These are phyloP conservation scores for Phaonia tiefii DNA, from an alignment of 2,888 invertebrate genomes.

Conservation along the genomic window DNA sequence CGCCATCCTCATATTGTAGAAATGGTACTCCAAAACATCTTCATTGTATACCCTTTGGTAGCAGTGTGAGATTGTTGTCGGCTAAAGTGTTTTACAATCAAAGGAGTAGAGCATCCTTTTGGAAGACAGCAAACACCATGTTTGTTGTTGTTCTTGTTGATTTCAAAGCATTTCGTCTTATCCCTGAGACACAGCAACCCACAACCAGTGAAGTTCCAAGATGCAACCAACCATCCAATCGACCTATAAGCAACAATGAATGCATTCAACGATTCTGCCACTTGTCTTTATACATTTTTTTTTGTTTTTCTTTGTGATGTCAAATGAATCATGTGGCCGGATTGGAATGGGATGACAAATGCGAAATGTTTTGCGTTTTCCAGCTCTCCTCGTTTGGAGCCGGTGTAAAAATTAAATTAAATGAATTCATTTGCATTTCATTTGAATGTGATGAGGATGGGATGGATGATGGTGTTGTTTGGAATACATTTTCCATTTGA, in stretches of 20 bases:
- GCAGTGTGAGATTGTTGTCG: too few relatives aligned
- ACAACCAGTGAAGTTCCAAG: too few relatives aligned
- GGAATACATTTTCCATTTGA: background rate
- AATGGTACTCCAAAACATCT: too few relatives aligned
- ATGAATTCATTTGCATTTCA: conserved; percentile 62
- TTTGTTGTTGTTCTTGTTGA: background rate
- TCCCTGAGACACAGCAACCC: background rate
- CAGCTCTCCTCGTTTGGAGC: background rate
- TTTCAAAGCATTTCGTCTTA: background rate
- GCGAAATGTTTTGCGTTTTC: conserved; percentile 54
- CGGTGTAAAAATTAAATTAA: conserved; percentile 37
- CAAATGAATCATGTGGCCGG: conserved; percentile 12
- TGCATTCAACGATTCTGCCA: conserved; percentile 28
- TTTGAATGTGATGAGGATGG: too few relatives aligned
- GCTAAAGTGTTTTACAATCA: too few relatives aligned
- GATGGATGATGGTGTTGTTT: conserved; percentile 14
- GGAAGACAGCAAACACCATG: background rate
- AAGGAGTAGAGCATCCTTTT: background rate
- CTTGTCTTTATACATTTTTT: conserved; percentile 11
- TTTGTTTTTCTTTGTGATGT: background rate
- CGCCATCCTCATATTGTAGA: too few relatives aligned
- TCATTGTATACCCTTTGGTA: too few relatives aligned
- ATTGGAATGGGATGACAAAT: conserved; percentile 28
- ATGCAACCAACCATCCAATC: conserved; percentile 34
- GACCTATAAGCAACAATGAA: conserved; percentile 42